A percentile compares a stretch with the other conserved stretches of the same genome.
Evolutionary conservation across 2,888 invertebrate species (phyloP).

Genomic region (Pristionchus maxplancki): DNA sequence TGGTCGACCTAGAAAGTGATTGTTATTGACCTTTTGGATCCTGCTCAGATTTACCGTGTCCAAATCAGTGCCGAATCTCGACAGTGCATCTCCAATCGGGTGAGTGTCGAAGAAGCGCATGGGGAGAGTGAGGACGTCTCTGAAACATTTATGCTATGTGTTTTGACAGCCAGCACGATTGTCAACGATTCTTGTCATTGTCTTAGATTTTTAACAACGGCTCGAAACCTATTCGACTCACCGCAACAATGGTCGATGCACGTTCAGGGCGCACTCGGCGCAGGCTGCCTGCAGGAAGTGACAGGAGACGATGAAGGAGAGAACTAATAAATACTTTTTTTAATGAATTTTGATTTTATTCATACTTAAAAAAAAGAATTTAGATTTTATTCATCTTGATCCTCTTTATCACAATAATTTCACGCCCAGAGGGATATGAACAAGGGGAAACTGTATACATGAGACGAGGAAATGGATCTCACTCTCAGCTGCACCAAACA

Average conservation of each 20-base stretch:
- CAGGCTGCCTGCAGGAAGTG: constrained; percentile 56
- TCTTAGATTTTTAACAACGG: too few relatives aligned
- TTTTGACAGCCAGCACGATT: too few relatives aligned
- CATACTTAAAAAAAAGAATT: too few relatives aligned
- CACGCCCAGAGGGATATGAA: too few relatives aligned
- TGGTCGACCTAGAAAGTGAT: neutral
- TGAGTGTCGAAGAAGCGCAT: constrained; percentile 78
- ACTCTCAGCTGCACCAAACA: neutral
- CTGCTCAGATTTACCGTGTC: constrained; percentile 53
- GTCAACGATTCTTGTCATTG: too few relatives aligned
- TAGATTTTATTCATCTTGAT: too few relatives aligned
- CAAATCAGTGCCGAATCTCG: constrained; percentile 56
- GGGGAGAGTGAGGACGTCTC: constrained; percentile 71
- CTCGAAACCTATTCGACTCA: too few relatives aligned
- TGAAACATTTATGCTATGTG: too few relatives aligned
- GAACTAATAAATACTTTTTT: constrained; percentile 54
- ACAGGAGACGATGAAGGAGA: constrained; percentile 60
- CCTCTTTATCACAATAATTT: too few relatives aligned
- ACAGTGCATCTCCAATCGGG: constrained; percentile 77
- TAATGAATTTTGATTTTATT: neutral
- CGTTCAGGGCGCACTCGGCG: constrained; percentile 59
- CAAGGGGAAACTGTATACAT: too few relatives aligned
- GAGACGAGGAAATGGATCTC: neutral
- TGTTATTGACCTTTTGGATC: neutral
- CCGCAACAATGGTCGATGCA: constrained; percentile 74